Evolutionary conservation across 2,797 vertebrate species (phyloP), one percentile per base, ranked within the genome.

Genomic region (Chaetophractus vellerosus): DNA sequence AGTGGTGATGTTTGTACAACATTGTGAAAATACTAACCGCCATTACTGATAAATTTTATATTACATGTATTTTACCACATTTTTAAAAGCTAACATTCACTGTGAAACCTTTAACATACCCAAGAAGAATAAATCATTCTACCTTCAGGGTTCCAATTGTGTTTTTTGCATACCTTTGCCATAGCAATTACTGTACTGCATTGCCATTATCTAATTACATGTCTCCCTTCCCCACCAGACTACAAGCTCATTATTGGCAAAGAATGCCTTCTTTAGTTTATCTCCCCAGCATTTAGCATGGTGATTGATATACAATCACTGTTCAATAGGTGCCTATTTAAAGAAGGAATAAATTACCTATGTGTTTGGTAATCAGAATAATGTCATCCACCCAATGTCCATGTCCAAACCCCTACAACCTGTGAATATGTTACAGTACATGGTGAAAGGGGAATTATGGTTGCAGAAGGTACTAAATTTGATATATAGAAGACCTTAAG

Each of bases 61-160:
- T 52, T 16, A 52, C 50, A 52, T 52, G 15, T 52, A 52, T 52
- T 52, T 16, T 52, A 52, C 50, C 50, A 52, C 50, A 52, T 52
- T 52, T 52, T 52, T 16, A 52, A 52, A 52, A 16, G 50, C 50
- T 52, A 52, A 52, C 12, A 72, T 61, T 82, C 59, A 76, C 12
- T 33, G 36, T 45, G 14, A 92, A 96, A 81, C 5, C 23, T 89
- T 89, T 63, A 81, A 85, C 5, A 81, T 82, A 5, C n/a, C 48
- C 16, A 64, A 52, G 50, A 81, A 66, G n/a, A 93, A 63, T n/a
- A 79, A 86, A 33, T 55, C 1, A 61, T 76, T 89, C 41, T 5
- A 8, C 41, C 91, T 88, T 55, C 26, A 55, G 8, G 15, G 11
- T 2, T 78, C 28, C 10, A 2, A 68, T 1, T 82, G 15, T 91